These are phyloP conservation scores for Enhydra lutris DNA, from an alignment of 2,113 vertebrate species.

Conservation along the genomic window DNA sequence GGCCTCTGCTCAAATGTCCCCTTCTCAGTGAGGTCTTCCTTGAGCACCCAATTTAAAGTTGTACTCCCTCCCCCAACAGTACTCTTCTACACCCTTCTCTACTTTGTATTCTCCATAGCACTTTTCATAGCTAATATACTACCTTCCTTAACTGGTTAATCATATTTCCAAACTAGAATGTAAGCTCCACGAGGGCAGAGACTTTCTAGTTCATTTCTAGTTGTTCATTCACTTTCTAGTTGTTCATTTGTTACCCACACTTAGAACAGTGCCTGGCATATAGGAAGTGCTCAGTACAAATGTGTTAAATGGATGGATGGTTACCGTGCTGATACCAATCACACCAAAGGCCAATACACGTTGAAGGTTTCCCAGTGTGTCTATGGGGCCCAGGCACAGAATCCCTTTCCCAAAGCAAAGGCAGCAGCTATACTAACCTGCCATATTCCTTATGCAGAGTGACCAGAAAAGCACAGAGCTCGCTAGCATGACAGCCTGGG, in stretches of 20 bases:
- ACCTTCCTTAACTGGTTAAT: background rate
- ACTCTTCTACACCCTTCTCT: background rate
- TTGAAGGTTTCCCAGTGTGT: background rate
- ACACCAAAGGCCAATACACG: background rate
- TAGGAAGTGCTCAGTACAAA: background rate
- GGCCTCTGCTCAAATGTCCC: background rate
- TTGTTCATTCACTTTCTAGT: too few relatives aligned
- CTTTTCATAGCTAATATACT: background rate
- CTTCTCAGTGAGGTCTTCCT: background rate
- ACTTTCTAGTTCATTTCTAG: background rate
- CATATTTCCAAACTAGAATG: background rate
- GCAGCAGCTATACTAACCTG: constrained; percentile 83
- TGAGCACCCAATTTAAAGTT: background rate
- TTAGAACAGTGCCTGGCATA: background rate
- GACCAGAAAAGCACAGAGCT: constrained; percentile 89
- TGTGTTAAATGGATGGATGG: background rate
- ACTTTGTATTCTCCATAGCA: background rate
- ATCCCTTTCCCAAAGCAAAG: constrained; percentile 22
- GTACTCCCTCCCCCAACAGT: background rate
- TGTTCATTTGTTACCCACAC: background rate
- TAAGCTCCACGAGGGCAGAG: background rate
- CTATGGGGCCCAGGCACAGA: background rate
- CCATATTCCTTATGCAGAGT: constrained; percentile 89
- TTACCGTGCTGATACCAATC: background rate
- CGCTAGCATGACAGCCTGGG: constrained; percentile 91